Base-by-base conservation (phyloP, 2,797 vertebrate genomes). In the Danio kyathit region DNA sequence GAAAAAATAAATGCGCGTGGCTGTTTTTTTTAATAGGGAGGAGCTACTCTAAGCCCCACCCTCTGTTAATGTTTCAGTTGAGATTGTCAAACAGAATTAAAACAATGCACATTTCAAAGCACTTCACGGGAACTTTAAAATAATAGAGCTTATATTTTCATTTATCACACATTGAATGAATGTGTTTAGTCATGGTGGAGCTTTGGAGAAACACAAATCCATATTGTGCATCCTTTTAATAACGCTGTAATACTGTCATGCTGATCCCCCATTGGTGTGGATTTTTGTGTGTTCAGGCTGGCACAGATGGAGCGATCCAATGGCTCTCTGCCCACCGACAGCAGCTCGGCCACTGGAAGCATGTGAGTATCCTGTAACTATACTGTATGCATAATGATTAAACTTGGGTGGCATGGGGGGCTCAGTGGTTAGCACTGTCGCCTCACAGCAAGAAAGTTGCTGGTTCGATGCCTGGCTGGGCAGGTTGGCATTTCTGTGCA, bases 221-320 rank as follows among this genome's bases (percentile, higher is more conserved):
- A 72, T 46, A 60, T 3, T n/a, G 1, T 61, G 46, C 29, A 41
- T 70, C 8, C 8, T 69, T 54, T 69, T 17, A 41, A 52, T 69
- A 70, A 61, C 8, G n/a, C n/a, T n/a, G 29, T 56, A 12, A 29
- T 29, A 6, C 29, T 29, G 29, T 29, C 29, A 29, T 29, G 1
- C 21, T 71, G 46, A 17, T 44, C 38, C 54, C 19, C 48, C 7
- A 9, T 1, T 64, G 40, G 16, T 64, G 40, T 46, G 7, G 38
- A 1, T 80, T 2, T 56, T 6, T 72, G 4, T 80, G 13, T 19
- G 40, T n/a, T 87, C 87, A 99, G 97, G 89, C 93, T 99, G 40
- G 98, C 98, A 0, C 97, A 98, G 88, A 97, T 99, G 97, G 97
- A 99, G 84, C 95, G 94, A 80, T 97, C 95, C 59, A 98, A 98